A percentile compares a stretch with the other conserved stretches of the same genome.
phyloP scores from a whole-genome alignment of 2,113 vertebrate species.

The Phalacrocorax carbo region DNA sequence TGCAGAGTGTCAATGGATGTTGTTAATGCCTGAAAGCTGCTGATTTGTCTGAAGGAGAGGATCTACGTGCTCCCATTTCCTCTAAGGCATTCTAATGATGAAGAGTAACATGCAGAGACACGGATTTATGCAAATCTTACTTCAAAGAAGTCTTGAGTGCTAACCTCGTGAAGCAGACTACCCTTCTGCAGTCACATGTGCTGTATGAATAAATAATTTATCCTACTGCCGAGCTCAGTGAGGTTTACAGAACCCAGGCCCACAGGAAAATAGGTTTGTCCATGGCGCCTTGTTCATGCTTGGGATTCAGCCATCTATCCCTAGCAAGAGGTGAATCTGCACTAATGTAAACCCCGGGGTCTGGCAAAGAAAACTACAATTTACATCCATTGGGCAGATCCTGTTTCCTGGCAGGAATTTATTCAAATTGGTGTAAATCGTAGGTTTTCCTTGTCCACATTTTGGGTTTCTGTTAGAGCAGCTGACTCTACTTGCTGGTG shows the following conservation, averaged over 20 bases:
- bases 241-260: constrained; percentile 64
- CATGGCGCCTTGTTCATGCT: neutral
- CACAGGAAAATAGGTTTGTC: constrained; percentile 43
- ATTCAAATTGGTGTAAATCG: neutral
- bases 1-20: constrained; percentile 50
- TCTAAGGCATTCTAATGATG: constrained; percentile 66
- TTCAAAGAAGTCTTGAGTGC: constrained; percentile 17
- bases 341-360: neutral
- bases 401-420: neutral
- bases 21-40: constrained; percentile 62
- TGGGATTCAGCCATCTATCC: constrained; percentile 37
- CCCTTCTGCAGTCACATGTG: neutral
- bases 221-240: constrained; percentile 29
- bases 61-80: constrained; percentile 50
- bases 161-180: constrained; percentile 15
- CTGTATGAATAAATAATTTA: neutral
- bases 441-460: neutral
- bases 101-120: constrained; percentile 52
- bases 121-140: constrained; percentile 44
- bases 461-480: constrained; percentile 28
- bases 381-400: neutral
- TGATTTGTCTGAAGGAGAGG: constrained; percentile 66
- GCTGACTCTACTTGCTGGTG: constrained; percentile 29
- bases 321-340: constrained; percentile 28
- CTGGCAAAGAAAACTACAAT: constrained; percentile 16